Conservation (phyloP, 2,113 vertebrate species). For the Laticauda colubrina region DNA sequence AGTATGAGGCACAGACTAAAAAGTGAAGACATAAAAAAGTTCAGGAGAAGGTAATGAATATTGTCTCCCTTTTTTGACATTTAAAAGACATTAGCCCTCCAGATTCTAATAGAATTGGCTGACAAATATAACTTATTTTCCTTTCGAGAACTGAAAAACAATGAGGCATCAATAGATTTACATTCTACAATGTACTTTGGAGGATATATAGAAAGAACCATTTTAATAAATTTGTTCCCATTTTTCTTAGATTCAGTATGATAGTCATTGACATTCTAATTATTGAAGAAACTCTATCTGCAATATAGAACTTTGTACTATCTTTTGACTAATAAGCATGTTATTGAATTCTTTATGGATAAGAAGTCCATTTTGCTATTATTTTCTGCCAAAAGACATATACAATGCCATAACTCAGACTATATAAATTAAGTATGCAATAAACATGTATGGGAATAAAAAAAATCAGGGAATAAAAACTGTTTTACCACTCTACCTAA, state of each 20-base stretch:
- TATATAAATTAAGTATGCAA: constrained; percentile 46
- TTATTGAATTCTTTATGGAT: constrained; percentile 24
- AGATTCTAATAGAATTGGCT: constrained; percentile 5
- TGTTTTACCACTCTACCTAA: constrained; percentile 28
- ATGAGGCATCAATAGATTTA: not conserved
- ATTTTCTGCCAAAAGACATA: constrained; percentile 31
- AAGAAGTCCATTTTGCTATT: constrained; percentile 11
- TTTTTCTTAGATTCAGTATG: constrained; percentile 5
- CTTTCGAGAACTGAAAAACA: constrained; percentile 11
- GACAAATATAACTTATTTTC: constrained; percentile 12
- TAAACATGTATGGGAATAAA: constrained; percentile 3
- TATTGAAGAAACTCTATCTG: not conserved
- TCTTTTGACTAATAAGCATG: constrained; percentile 12
- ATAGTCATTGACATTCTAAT: constrained; percentile 16
- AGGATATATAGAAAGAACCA: not conserved
- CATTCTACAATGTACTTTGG: not conserved
- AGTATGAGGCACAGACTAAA: not conserved
- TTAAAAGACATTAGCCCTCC: not conserved
- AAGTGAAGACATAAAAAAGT: constrained; percentile 18
- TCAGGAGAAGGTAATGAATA: constrained; percentile 1
- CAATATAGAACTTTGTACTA: not conserved
- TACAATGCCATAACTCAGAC: constrained; percentile 24
- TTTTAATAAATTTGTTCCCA: constrained; percentile 16
- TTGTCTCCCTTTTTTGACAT: not conserved
- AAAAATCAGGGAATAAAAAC: not conserved